Evolutionary conservation across 2,797 vertebrate genomes (phyloP), one percentile per base, ranked within the genome.

Genomic region (Novumbra hubbsi): DNA sequence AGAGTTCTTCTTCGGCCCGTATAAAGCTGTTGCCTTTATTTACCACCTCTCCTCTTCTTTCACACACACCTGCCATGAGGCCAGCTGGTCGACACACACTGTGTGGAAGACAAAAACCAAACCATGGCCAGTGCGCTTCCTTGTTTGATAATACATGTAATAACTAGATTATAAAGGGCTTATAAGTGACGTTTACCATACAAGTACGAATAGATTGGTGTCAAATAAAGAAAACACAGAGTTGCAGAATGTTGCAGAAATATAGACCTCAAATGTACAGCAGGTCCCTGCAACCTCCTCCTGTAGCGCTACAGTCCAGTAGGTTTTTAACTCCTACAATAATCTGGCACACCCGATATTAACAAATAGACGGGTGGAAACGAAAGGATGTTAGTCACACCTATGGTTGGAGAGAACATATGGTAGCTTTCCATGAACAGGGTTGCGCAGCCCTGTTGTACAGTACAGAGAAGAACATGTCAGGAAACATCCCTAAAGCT

Each of bases 141-240:
- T 5, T 9, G 21, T 60, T 24, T 21, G 55, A 12, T 60, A 21
- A 24, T 24, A 14, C 41, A 45, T 45, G 9, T 11, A 45, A 45
- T 45, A 45, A 45, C 9, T 11, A 2, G 9, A 11, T 27, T 60
- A 21, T 60, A 60, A 60, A 24, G 55, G 55, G 55, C 6, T 60
- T n/a, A 27, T 60, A 14, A 60, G 55, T 19, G 50, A 19, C 50
- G n/a, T 6, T 38, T 7, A 38, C 34, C 19, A 21, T n/a, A 8
- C 19, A 55, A 55, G 52, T 55, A 55, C 9, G 7, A 21, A 55
- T 11, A 55, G 52, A 21, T 55, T 0, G 21, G 72, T 17, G 14
- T 14, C 0, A 9, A 55, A 55, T 27, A 70, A 72, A 70, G n/a
- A 67, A 64, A 79, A 80, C 74, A 69, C 74, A 80, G 71, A 2